phyloP scores from a whole-genome alignment of 2,113 vertebrate genomes.

The Shinisaurus crocodilurus region DNA sequence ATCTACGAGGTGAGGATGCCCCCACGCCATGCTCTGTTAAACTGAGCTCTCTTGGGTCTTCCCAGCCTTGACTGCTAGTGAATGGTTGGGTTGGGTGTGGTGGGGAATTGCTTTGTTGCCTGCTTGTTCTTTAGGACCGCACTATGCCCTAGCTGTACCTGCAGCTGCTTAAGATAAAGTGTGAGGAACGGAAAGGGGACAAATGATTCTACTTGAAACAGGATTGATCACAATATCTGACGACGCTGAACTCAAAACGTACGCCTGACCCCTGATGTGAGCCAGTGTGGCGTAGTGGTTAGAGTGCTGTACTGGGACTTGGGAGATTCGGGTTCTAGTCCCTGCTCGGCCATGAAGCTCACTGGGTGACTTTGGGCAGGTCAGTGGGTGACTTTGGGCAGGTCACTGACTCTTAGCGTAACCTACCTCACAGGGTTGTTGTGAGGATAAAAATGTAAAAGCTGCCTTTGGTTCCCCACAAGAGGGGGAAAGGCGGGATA shows the following conservation, averaged over 20 bases:
- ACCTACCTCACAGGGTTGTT: too few species aligned
- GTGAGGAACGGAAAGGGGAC: neutral
- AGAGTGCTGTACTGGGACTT: too few species aligned
- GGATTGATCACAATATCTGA: neutral
- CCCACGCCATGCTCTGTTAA: accelerated
- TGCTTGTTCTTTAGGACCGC: neutral
- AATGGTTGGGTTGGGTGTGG: neutral
- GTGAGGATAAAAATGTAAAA: too few species aligned
- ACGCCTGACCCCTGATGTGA: neutral
- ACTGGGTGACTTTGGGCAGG: too few species aligned
- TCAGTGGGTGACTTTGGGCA: too few species aligned
- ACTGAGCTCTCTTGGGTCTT: too few species aligned
- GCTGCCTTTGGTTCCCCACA: too few species aligned
- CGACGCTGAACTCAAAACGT: neutral
- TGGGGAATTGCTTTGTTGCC: neutral
- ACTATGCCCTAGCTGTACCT: neutral
- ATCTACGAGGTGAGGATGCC: conserved; percentile 84
- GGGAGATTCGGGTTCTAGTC: too few species aligned
- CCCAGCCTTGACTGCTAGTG: neutral
- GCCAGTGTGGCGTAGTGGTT: too few species aligned
- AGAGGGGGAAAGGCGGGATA: too few species aligned
- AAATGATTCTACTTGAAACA: neutral
- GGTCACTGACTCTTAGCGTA: too few species aligned
- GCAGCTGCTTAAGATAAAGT: neutral
- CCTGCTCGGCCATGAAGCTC: too few species aligned